Percentiles rank a stretch among this genome's conserved stretches.
These are phyloP conservation scores for Helicoverpa assulta DNA, from an alignment of 2,888 invertebrate species.

Conservation along the genomic window DNA sequence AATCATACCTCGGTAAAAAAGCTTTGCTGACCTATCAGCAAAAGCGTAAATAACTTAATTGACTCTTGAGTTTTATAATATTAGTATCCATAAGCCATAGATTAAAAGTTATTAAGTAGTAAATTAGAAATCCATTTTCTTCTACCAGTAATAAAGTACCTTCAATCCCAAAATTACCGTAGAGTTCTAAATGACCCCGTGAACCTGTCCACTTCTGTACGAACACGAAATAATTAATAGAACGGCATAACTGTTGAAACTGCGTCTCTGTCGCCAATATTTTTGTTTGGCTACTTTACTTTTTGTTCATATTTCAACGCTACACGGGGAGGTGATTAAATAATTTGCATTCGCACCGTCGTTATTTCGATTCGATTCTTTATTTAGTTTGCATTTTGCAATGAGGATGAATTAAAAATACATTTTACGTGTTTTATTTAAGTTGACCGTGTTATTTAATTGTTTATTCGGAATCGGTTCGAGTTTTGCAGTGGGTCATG, in stretches of 20 bases:
- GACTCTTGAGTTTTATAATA: too few relatives aligned
- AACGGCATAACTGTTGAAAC: slow-evolving; percentile 64
- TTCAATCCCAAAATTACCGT: background rate
- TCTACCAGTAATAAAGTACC: too few relatives aligned
- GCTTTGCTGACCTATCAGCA: background rate
- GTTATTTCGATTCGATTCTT: slow-evolving; percentile 63
- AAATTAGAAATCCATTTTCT: too few relatives aligned
- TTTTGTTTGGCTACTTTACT: slow-evolving; percentile 67
- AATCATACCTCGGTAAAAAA: background rate
- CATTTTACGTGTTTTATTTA: slow-evolving; percentile 44
- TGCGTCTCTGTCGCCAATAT: slow-evolving; percentile 52
- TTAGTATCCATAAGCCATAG: too few relatives aligned
- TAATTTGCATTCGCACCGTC: slow-evolving; percentile 69
- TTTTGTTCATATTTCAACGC: slow-evolving; percentile 62
- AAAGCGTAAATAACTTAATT: too few relatives aligned
- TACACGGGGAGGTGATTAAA: slow-evolving; percentile 71
- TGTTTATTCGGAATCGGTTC: slow-evolving; percentile 24
- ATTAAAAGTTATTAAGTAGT: too few relatives aligned
- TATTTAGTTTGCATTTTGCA: slow-evolving; percentile 57
- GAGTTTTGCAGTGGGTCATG: slow-evolving; percentile 1
- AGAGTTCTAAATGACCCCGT: slow-evolving; percentile 1
- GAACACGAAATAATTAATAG: slow-evolving; percentile 63
- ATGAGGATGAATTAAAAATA: slow-evolving; percentile 53
- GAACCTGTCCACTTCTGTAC: slow-evolving; percentile 13
- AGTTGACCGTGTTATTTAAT: slow-evolving; percentile 22